Evolutionary conservation across 2,797 vertebrate genomes (phyloP), one percentile per base, ranked within the genome.

Genomic region (Rhadinocentrus ornatus): DNA sequence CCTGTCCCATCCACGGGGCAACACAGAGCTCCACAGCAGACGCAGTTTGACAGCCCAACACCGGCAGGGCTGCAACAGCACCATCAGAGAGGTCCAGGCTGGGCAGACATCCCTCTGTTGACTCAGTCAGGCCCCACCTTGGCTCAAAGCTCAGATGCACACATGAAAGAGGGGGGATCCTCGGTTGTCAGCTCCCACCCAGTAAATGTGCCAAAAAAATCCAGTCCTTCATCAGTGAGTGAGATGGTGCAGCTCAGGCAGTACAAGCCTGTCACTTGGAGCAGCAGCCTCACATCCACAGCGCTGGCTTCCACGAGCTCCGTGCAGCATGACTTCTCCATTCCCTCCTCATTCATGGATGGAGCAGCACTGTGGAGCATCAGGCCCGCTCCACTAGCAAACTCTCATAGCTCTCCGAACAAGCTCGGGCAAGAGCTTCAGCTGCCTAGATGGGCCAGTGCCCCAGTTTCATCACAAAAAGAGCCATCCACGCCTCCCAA

Each of bases 291-390:
- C 50, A 72, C 84, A 18, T 81, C 90, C 48, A 68, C 79, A 18
- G 69, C 73, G 48, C 41, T 83, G 0, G 75, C 86, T 29, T 81
- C 86, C 78, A 67, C 82, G 3, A 83, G 86, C 74, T 81, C 88
- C 31, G 37, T 88, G 68, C 86, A 70, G 2, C 84, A 71, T 1
- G 81, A 89, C 27, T 86, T 89, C 46, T 73, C 80, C 6, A 3
- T 71, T 22, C 82, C 86, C 18, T 24, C 82, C 18, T 35, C 76
- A 24, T 91, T 83, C 54, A 60, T 83, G 6, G 91, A 94, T 0
- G 88, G 91, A 9, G 89, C 90, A n/a, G 91, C 86, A 26, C 75
- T 92, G 78, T 89, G 92, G 89, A 92, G 90, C 29, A 13, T 91
- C 32, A 86, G 86, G 71, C 85, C 89, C 0, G 29, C 84, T 66